Conservation (phyloP, 2,113 vertebrate species). For the Hippocampus zosterae region DNA sequence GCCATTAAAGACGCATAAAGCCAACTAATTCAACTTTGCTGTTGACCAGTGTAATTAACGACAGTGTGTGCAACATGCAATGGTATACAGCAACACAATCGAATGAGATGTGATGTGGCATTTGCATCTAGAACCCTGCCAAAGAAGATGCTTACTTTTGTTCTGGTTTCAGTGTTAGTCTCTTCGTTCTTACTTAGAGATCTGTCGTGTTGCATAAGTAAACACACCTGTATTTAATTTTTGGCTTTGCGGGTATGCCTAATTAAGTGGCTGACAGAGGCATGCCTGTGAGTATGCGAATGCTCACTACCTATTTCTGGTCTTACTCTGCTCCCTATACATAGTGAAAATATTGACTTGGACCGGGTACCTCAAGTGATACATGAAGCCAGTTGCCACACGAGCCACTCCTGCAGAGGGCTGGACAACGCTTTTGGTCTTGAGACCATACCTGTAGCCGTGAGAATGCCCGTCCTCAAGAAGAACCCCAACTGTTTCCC, state of each 20-base stretch:
- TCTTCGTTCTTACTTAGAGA: neutral
- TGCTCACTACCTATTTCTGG: neutral
- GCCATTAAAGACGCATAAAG: no score
- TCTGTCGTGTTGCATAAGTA: neutral
- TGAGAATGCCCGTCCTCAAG: constrained; percentile 71
- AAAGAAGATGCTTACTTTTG: neutral
- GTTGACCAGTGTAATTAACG: no score
- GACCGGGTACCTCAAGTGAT: constrained; percentile 71
- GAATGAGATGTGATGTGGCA: neutral
- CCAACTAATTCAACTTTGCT: no score
- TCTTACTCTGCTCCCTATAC: neutral
- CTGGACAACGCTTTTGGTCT: constrained; percentile 53
- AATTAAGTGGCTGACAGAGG: no score
- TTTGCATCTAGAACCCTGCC: neutral
- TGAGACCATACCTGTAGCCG: constrained; percentile 69
- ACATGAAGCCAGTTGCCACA: constrained; percentile 71
- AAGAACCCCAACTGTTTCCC: constrained; percentile 65
- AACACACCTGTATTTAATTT: neutral
- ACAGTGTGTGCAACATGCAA: neutral
- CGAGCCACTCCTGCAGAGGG: constrained; percentile 60
- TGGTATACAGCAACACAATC: neutral
- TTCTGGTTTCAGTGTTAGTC: neutral
- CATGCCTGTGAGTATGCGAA: no score
- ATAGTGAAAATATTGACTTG: constrained; percentile 68
- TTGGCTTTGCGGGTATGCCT: no score